Percentiles rank a stretch among this genome's conserved stretches.
Conservation (phyloP, 2,797 vertebrate species). For the Toxotes lorentzi region DNA sequence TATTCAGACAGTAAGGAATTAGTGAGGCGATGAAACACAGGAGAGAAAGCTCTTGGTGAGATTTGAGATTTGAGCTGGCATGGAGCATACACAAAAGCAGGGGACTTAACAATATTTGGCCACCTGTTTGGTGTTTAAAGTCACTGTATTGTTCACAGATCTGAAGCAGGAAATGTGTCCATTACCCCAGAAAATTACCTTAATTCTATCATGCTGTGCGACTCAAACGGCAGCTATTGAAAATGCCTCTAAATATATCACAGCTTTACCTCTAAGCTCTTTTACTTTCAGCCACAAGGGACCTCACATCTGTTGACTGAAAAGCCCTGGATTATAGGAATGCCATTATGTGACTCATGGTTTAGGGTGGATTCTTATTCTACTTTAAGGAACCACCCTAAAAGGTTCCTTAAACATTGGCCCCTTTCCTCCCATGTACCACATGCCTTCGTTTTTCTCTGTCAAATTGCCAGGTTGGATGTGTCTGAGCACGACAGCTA, state of each 20-base stretch:
- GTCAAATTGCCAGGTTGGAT: constrained; percentile 39
- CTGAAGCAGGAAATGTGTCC: constrained; percentile 40
- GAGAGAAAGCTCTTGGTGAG: constrained; percentile 41
- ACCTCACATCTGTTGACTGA: constrained; percentile 43
- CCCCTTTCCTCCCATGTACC: constrained; percentile 11
- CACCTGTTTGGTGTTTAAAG: constrained; percentile 48
- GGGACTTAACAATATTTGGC: constrained; percentile 37
- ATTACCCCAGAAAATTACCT: constrained; percentile 43
- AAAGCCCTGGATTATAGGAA: constrained; percentile 37
- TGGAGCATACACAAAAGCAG: constrained; percentile 55
- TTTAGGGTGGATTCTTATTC: constrained; percentile 49
- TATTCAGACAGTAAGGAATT: constrained; percentile 52
- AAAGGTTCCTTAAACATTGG: constrained; percentile 35
- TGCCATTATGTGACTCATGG: constrained; percentile 45
- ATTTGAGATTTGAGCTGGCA: constrained; percentile 40
- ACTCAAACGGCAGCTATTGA: constrained; percentile 21
- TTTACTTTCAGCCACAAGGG: constrained; percentile 30
- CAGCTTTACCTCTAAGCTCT: constrained; percentile 49
- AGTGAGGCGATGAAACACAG: constrained; percentile 35
- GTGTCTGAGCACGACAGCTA: constrained; percentile 41
- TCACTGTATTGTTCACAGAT: constrained; percentile 45
- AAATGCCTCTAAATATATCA: constrained; percentile 14
- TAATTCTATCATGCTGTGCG: constrained; percentile 32
- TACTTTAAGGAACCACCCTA: constrained; percentile 36
- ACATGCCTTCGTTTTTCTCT: constrained; percentile 26